Base-by-base conservation (phyloP, 2,797 vertebrate species). In the Echeneis naucrates region DNA sequence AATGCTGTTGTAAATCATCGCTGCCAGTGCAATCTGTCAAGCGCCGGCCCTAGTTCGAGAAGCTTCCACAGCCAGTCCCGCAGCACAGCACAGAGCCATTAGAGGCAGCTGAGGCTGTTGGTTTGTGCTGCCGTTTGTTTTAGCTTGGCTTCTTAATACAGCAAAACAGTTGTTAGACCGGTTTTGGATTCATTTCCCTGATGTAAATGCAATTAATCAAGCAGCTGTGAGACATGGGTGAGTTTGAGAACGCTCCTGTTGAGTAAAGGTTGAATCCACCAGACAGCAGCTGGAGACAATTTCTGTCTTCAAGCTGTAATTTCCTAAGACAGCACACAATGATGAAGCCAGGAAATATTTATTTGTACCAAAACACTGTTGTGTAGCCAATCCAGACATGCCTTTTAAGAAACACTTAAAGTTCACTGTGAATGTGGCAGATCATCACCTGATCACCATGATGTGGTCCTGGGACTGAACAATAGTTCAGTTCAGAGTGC, bases 1-100 rank as follows among this genome's bases (percentile, higher is more conserved):
- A 97, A 96, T 82, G 93, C 95, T 93, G 95, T 93, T 96, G 96
- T 96, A 97, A 96, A 96, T 96, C 94, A 95, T 83, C 33, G 84
- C 93, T 95, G 95, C 95, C 95, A 93, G 91, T 89, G 89, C 74
- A 0, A 12, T 66, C 79, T 92, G 93, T 92, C 94, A 94, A 91
- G 80, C 84, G 87, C 79, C 42, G 76, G 73, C 89, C 86, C 67
- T 37, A 72, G 80, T 90, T 83, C 64, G 80, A 89, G 86, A 90
- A 92, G 90, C 89, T 89, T 92, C 82, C 64, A 70, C 81, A 72
- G 90, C 86, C 90, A 89, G 71, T 78, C 81, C 90, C 81, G 77
- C 82, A 87, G 85, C 77, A 63, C 68, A 47, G 80, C 57, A 79
- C 59, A 72, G 85, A 88, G 69, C 81, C 83, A 54, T 84, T 59